A percentile compares a stretch with the other conserved stretches of the same genome.
Evolutionary conservation across 1,140 invertebrate genomes (phyloP).

Genomic region (Acromyrmex charruanus): DNA sequence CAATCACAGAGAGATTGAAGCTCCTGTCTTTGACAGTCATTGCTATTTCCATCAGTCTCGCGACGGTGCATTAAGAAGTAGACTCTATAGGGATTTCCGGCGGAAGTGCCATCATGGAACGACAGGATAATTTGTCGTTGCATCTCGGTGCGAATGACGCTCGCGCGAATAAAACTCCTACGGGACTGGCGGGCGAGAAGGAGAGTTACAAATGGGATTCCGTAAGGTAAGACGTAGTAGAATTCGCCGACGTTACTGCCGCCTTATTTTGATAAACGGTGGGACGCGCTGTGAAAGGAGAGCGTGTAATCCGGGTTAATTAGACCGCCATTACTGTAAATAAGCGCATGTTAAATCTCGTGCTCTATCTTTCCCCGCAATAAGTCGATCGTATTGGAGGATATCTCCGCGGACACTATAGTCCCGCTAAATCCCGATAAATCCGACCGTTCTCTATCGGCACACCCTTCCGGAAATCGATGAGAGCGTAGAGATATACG

Average conservation of each 20-base stretch:
- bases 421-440: conserved; percentile 57
- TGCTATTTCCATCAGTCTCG: conserved; percentile 32
- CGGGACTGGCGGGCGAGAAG: not conserved
- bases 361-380: conserved; percentile 29
- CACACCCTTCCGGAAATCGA: conserved; percentile 33
- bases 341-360: conserved; percentile 50
- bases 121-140: conserved; percentile 61
- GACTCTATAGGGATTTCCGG: conserved; percentile 42
- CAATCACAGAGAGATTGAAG: not conserved
- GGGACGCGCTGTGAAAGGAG: not conserved
- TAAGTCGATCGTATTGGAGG: conserved; percentile 41
- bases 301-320: conserved; percentile 61
- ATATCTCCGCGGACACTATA: conserved; percentile 42
- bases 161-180: conserved; percentile 34
- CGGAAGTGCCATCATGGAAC: conserved; percentile 35
- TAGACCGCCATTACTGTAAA: conserved; percentile 62
- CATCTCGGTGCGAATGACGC: conserved; percentile 48
- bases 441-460: conserved; percentile 50
- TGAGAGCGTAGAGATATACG: conserved; percentile 31
- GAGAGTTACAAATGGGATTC: conserved; percentile 35
- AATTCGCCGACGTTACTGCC: conserved; percentile 9
- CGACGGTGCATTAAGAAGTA: conserved; percentile 43
- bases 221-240: not conserved
- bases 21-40: conserved; percentile 46
- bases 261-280: conserved; percentile 57